A percentile compares a stretch with the other conserved stretches of the same genome.
phyloP scores from a whole-genome alignment of 2,888 invertebrate species.

The Sphaerophoria taeniata region DNA sequence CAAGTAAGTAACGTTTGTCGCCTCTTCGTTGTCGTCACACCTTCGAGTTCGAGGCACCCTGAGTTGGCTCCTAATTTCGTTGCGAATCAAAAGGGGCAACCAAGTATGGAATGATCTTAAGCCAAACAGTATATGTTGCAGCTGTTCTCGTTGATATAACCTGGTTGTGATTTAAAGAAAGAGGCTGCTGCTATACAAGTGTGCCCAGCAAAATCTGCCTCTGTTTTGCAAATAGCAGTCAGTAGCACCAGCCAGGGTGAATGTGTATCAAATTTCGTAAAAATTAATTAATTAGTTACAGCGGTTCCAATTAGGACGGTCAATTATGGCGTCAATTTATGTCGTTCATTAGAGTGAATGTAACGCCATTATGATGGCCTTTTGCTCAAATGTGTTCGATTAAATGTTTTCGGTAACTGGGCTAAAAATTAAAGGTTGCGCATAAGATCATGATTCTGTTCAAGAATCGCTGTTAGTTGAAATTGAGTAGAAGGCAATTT shows the following conservation, averaged over 20 bases:
- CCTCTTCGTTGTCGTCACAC: conserved; percentile 69
- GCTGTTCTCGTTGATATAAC: conserved; percentile 6
- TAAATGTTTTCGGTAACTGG: conserved; percentile 35
- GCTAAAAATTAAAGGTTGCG: conserved; percentile 25
- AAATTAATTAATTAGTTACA: conserved; percentile 70
- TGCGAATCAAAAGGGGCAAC: neutral
- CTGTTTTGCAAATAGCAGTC: neutral
- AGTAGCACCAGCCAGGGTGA: conserved; percentile 34
- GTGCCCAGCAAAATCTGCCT: conserved; percentile 20
- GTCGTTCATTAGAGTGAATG: conserved; percentile 55
- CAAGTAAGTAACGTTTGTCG: conserved; percentile 56
- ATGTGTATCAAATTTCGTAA: conserved; percentile 69
- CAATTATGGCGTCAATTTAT: conserved; percentile 59
- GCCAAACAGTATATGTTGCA: conserved; percentile 8
- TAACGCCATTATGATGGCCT: conserved; percentile 56
- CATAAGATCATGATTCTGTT: no score
- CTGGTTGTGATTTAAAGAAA: conserved; percentile 38
- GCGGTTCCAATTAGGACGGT: conserved; percentile 67
- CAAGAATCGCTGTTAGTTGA: no score
- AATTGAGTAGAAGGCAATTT: neutral
- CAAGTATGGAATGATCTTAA: conserved; percentile 29
- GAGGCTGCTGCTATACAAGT: conserved; percentile 30
- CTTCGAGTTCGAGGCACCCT: conserved; percentile 50
- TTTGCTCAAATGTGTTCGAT: conserved; percentile 40
- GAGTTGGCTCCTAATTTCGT: conserved; percentile 18